Percentiles rank a stretch among this genome's conserved stretches.
Conservation (phyloP, 2,797 vertebrate species). For the Capromys pilorides region DNA sequence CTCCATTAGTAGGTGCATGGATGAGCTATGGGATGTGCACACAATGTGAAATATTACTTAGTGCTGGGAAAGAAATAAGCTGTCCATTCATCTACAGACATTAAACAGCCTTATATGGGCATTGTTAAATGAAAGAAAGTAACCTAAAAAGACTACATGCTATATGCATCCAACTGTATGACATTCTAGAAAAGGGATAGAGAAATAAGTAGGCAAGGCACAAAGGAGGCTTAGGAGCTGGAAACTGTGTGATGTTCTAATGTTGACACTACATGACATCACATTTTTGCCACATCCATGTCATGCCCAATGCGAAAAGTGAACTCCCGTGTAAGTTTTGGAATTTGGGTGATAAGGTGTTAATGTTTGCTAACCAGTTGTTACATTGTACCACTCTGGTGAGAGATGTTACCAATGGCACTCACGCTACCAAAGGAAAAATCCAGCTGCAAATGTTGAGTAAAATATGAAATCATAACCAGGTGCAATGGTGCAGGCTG, state of each 20-base stretch:
- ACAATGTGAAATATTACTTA: not conserved
- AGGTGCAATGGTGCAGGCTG: not conserved
- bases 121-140: not conserved
- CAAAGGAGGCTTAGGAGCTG: not conserved
- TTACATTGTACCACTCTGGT: not conserved
- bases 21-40: not conserved
- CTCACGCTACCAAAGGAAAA: not conserved
- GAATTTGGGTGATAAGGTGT: not conserved
- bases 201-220: not conserved
- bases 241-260: not conserved
- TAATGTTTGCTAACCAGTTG: not conserved
- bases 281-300: not conserved
- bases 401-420: not conserved
- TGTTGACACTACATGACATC: not conserved
- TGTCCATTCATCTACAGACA: not conserved
- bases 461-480: not conserved
- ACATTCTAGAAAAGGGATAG: not conserved
- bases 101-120: not conserved
- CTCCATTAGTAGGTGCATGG: not conserved
- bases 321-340: not conserved
- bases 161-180: not conserved
- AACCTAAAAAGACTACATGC: not conserved
- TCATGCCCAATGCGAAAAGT: not conserved
- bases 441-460: not conserved
- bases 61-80: not conserved